Evolutionary conservation across 1,140 invertebrate genomes (phyloP), one percentile per base, ranked within the genome.

Genomic region (Planococcus citri): DNA sequence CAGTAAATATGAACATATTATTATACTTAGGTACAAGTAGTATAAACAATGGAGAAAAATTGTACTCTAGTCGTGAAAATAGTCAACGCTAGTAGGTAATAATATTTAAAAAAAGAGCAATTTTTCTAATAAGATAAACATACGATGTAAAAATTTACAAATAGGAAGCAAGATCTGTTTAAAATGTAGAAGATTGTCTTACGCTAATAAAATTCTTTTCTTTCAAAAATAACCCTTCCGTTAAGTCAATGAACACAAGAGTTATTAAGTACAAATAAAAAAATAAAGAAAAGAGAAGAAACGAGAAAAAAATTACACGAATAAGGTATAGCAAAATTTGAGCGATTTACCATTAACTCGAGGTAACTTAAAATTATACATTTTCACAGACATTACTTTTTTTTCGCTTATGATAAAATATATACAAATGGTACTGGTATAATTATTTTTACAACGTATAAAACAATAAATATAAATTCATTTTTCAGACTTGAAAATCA

Each of bases 401-500:
- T 17, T 17, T 51, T 3, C 4, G 17, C n/a, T 9, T 51, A n/a
- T 3, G 17, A 51, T 9, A 20, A 51, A 51, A 17, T 51, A 51
- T 51, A 17, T 51, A 51, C 41, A 51, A 51, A 51, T 51, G 41
- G 41, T 51, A 2, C 4, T 9, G 6, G 3, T 51, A 51, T 51
- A 17, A n/a, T n/a, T n/a, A n/a, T n/a, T n/a, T n/a, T 51, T 51
- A 51, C 41, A 51, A 51, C 41, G n/a, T 51, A 51, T 3, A 51
- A 51, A 51, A 51, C 41, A 51, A 51, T 51, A 51, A 51, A 51
- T 51, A 33, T 6, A 51, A 51, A 51, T n/a, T 51, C 3, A n/a
- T 64, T 64, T 64, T 64, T 64, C 60, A 64, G 60, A 64, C 60
- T 64, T 64, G 3, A 17, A 10, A 64, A 64, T 64, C 60, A 64